Percentiles rank a stretch among this genome's conserved stretches.
phyloP scores from a whole-genome alignment of 2,797 vertebrate species.

The Morelia viridis region DNA sequence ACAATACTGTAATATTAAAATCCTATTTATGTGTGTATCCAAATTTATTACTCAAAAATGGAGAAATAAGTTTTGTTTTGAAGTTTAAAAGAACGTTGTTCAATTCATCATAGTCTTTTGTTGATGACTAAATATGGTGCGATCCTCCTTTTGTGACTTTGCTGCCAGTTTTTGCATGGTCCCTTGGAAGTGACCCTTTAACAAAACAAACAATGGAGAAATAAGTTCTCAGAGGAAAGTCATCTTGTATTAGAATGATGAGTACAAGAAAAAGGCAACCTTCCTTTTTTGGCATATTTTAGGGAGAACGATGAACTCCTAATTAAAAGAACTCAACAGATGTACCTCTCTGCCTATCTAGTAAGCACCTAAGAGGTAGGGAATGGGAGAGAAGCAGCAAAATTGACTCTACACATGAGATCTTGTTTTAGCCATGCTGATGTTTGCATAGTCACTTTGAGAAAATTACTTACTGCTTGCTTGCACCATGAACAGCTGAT shows the following conservation, averaged over 20 bases:
- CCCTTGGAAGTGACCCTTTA: background rate
- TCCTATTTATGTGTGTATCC: no score
- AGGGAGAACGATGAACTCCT: no score
- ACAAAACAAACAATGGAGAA: background rate
- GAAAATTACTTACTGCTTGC: constrained; percentile 86
- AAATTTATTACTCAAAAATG: no score
- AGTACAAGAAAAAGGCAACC: background rate
- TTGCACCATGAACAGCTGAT: constrained; percentile 99
- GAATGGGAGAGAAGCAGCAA: background rate
- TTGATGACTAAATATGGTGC: background rate
- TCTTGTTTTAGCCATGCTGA: no score
- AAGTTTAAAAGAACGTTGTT: background rate
- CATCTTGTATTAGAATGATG: background rate
- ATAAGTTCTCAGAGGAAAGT: background rate
- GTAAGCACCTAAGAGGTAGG: background rate
- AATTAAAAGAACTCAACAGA: background rate
- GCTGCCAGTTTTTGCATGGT: background rate
- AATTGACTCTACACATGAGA: background rate
- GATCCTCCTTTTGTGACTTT: background rate
- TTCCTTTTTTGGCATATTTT: background rate
- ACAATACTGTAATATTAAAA: no score
- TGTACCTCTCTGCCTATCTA: background rate
- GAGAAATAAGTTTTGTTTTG: background rate
- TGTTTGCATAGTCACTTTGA: background rate
- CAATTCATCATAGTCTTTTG: background rate